Conservation (phyloP, 2,113 vertebrate species). For the Oncorhynchus kisutch region DNA sequence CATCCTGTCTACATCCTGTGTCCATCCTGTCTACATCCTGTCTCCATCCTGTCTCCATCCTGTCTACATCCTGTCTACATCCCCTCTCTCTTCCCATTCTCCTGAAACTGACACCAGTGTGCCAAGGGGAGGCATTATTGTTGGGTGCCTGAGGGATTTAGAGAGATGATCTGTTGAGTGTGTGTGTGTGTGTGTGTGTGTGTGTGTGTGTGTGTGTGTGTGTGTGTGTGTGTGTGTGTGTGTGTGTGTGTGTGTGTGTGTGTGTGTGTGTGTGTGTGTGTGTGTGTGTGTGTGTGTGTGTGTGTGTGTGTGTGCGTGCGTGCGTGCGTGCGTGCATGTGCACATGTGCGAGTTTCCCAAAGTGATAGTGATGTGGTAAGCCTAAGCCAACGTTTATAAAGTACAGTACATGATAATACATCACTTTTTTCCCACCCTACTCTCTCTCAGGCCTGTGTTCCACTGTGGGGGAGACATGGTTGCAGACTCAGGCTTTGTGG, state of each 20-base stretch:
- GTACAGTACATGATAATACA: neutral
- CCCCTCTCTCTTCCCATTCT: neutral
- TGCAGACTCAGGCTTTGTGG: slow-evolving; percentile 81
- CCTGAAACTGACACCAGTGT: neutral
- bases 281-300: neutral
- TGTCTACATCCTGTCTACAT: neutral
- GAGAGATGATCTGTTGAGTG: neutral
- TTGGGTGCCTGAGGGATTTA: neutral
- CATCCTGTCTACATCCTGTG: neutral
- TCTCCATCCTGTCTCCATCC: neutral
- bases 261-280: neutral
- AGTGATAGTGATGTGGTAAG: too few species aligned
- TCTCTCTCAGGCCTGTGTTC: slow-evolving; percentile 78
- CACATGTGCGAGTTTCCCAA: too few species aligned
- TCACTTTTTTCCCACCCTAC: neutral
- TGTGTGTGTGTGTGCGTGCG: too few species aligned
- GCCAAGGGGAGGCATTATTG: neutral
- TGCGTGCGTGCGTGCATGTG: neutral
- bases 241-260: neutral
- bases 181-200: neutral
- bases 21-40: neutral
- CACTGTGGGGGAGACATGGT: slow-evolving; percentile 82
- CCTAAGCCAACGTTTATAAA: neutral
- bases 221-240: neutral
- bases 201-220: too few species aligned